These are phyloP conservation scores for Acrobasis repandana DNA, from an alignment of 2,888 invertebrate genomes.

Conservation along the genomic window DNA sequence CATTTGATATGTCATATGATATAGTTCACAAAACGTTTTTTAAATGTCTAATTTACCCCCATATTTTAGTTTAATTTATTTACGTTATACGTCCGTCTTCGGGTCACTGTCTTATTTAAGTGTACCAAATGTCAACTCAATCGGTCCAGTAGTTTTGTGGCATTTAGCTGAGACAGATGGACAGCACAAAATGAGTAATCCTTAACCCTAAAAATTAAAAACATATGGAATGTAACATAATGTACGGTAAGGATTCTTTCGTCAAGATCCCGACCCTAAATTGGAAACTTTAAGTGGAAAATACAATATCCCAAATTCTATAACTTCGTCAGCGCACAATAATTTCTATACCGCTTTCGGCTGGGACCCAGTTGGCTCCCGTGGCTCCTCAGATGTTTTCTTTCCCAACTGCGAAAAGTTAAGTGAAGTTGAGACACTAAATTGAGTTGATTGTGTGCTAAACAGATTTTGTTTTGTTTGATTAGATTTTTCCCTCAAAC, in stretches of 20 bases:
- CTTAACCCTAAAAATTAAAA: neutral
- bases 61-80: too few relatives aligned
- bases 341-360: conserved; percentile 1
- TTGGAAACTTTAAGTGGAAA: conserved; percentile 8
- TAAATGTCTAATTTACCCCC: too few relatives aligned
- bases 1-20: too few relatives aligned
- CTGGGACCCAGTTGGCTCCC: neutral
- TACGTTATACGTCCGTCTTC: too few relatives aligned
- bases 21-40: too few relatives aligned
- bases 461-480: conserved; percentile 35
- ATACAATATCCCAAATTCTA: conserved; percentile 5
- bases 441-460: conserved; percentile 33
- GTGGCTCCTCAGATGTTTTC: neutral
- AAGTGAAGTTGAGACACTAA: conserved; percentile 26
- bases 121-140: too few relatives aligned
- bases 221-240: neutral
- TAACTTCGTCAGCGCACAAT: conserved; percentile 11
- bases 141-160: too few relatives aligned
- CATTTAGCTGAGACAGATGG: too few relatives aligned
- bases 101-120: too few relatives aligned
- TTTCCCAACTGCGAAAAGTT: conserved; percentile 21
- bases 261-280: neutral
- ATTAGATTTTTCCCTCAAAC: conserved; percentile 31
- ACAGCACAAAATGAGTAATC: too few relatives aligned
- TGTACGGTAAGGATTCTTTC: neutral